These are phyloP conservation scores for Leptobrachium ailaonicum DNA, from an alignment of 2,113 vertebrate species.

Conservation along the genomic window DNA sequence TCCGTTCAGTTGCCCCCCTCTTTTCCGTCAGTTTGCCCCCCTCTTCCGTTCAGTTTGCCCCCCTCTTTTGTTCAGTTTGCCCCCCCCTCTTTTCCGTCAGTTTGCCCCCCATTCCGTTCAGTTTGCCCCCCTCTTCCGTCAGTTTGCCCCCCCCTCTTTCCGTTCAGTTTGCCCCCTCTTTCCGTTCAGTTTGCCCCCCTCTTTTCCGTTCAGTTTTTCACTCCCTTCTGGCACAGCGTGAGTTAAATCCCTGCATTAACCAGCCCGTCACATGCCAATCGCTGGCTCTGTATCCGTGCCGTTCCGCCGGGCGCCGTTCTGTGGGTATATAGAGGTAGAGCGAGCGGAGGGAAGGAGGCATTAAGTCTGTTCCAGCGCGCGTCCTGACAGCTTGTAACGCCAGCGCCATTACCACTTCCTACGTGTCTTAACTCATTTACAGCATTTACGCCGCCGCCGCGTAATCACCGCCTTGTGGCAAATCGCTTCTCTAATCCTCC, in stretches of 20 bases:
- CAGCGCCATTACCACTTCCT: not conserved
- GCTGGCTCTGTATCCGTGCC: not conserved
- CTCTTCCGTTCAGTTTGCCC: too few relatives aligned
- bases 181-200: too few relatives aligned
- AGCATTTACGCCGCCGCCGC: not conserved
- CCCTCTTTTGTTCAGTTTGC: too few relatives aligned
- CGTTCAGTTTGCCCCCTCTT: too few relatives aligned
- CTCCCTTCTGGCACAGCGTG: too few relatives aligned
- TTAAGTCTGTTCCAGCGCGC: not conserved
- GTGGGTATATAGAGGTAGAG: not conserved
- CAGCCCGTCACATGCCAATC: not conserved
- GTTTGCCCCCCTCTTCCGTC: too few relatives aligned
- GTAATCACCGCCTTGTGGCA: constrained; percentile 28
- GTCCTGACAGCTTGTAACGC: constrained; percentile 17
- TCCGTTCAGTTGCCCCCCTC: too few relatives aligned
- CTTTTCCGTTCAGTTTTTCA: too few relatives aligned
- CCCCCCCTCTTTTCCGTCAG: too few relatives aligned
- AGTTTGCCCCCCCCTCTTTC: too few relatives aligned
- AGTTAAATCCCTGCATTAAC: not conserved
- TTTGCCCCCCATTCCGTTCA: too few relatives aligned
- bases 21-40: too few relatives aligned
- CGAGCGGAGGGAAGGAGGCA: not conserved
- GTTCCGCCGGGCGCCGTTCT: not conserved
- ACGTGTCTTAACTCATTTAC: constrained; percentile 26
- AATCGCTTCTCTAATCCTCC: constrained; percentile 22